These are phyloP conservation scores for Lithophane socia DNA, from an alignment of 2,888 invertebrate genomes.

Conservation along the genomic window DNA sequence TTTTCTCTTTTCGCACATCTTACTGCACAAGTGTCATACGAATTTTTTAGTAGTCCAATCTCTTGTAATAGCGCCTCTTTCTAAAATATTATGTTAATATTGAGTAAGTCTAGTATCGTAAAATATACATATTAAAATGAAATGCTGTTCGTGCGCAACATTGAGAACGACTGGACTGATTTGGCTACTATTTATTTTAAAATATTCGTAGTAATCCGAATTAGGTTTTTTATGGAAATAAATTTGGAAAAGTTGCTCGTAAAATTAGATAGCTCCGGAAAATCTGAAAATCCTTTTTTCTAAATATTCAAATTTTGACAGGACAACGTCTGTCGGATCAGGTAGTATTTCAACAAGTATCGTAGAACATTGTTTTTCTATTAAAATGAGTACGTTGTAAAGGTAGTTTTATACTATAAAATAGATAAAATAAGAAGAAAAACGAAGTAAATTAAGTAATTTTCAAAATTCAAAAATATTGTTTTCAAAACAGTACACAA, in stretches of 20 bases:
- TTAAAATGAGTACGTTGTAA: neutral
- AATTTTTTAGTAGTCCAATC: constrained; percentile 75
- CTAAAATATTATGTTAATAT: constrained; percentile 70
- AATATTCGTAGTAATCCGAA: neutral
- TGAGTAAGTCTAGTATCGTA: neutral
- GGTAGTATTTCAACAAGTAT: neutral
- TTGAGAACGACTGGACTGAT: neutral
- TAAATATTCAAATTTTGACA: neutral
- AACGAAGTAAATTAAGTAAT: neutral
- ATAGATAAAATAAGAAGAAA: neutral
- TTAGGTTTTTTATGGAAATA: neutral
- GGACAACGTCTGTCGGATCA: neutral
- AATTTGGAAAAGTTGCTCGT: neutral
- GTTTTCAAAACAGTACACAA: too few species aligned
- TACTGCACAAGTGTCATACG: constrained; percentile 76
- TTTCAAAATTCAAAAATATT: too few species aligned
- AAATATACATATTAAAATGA: neutral
- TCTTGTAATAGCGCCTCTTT: constrained; percentile 78
- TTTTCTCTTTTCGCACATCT: constrained; percentile 79
- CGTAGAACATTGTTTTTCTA: neutral
- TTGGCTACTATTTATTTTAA: neutral
- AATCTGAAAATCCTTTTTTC: neutral
- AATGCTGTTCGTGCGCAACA: neutral
- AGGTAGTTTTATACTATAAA: neutral
- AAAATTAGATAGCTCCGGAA: neutral